Evolutionary conservation across 35 echinoderm and acorn worm genomes (phyloP).

Genomic region (Hemicentrotus pulcherrimus): DNA sequence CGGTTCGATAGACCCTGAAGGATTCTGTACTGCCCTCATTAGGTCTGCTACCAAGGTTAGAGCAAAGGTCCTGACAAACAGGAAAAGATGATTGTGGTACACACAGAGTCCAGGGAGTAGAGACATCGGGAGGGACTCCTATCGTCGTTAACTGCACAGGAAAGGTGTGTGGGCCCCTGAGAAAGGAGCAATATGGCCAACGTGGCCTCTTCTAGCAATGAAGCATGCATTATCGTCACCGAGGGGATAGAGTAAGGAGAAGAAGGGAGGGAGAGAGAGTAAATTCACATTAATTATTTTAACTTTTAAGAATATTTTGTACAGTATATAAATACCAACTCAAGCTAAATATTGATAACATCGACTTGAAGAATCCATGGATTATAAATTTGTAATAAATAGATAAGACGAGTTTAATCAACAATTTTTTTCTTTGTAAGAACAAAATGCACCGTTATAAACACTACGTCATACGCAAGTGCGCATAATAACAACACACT

Average conservation of each 20-base stretch:
- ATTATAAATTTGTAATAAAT: too few relatives aligned
- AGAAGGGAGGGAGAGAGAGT: too few relatives aligned
- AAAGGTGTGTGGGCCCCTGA: constrained; percentile 89
- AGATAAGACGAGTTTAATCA: too few relatives aligned
- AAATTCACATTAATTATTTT: too few relatives aligned
- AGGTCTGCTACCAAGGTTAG: constrained; percentile 82
- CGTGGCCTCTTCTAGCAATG: constrained; percentile 73
- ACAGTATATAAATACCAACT: too few relatives aligned
- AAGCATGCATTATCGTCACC: constrained; percentile 87
- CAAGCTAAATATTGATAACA: too few relatives aligned
- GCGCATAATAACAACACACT: too few relatives aligned
- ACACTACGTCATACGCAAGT: too few relatives aligned
- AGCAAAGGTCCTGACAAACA: constrained; percentile 79
- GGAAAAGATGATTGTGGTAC: constrained; percentile 76
- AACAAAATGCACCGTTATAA: too few relatives aligned
- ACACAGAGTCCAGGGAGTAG: constrained; percentile 78
- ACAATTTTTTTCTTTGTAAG: too few relatives aligned
- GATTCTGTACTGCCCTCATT: constrained; percentile 83
- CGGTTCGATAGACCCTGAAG: constrained; percentile 84
- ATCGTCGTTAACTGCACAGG: constrained; percentile 76
- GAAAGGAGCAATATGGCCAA: constrained; percentile 78
- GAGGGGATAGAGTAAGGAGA: constrained; percentile 92
- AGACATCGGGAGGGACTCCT: constrained; percentile 76
- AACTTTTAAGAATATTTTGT: too few relatives aligned
- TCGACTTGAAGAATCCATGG: too few relatives aligned